Evolutionary conservation across 2,888 invertebrate species (phyloP).

Genomic region (Volucella bombylans): DNA sequence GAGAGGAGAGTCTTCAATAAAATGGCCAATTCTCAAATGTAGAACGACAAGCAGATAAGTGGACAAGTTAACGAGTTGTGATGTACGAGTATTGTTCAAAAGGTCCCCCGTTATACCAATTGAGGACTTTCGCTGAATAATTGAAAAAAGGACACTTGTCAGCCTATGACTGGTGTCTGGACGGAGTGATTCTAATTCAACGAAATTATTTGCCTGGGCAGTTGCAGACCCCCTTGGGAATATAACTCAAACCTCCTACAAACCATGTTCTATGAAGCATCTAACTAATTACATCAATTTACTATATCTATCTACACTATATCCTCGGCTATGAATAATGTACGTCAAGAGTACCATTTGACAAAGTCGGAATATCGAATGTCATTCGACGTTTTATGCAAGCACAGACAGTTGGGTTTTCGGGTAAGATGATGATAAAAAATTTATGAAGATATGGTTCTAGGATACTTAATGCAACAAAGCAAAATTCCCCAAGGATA

Average conservation of each 20-base stretch:
- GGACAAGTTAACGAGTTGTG: no score
- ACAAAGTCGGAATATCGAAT: neutral
- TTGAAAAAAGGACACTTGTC: neutral
- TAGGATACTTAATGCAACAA: neutral
- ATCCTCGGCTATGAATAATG: constrained; percentile 25
- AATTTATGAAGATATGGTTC: constrained; percentile 16
- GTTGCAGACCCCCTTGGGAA: neutral
- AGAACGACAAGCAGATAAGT: no score
- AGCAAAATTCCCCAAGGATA: constrained; percentile 7
- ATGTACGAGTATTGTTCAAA: neutral
- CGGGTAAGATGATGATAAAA: constrained; percentile 10
- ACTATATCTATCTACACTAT: neutral
- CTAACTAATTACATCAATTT: constrained; percentile 32
- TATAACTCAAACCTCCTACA: neutral
- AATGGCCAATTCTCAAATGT: neutral
- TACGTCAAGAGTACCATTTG: neutral
- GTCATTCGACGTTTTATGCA: neutral
- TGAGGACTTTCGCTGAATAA: neutral
- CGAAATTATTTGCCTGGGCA: neutral
- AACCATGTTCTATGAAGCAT: neutral
- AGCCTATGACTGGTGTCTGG: no score
- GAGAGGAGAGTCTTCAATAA: constrained; percentile 19
- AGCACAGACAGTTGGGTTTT: neutral
- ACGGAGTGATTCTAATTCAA: neutral
- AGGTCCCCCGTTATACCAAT: neutral